phyloP scores from a whole-genome alignment of 2,113 vertebrate species.

The Periophthalmus modestus region DNA sequence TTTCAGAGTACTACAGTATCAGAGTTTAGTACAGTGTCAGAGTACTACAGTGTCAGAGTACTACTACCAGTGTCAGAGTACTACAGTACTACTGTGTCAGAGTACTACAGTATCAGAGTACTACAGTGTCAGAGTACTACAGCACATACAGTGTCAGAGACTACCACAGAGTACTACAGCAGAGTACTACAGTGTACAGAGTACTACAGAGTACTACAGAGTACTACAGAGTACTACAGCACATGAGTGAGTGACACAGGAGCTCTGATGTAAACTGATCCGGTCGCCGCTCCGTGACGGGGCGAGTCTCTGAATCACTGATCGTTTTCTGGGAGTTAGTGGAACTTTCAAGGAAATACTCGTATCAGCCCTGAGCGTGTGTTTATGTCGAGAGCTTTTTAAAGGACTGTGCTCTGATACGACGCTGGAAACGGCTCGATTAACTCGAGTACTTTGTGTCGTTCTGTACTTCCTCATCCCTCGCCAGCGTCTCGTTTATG shows the following conservation, averaged over 20 bases:
- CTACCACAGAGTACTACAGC: too few relatives aligned
- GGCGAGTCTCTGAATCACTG: slow-evolving; percentile 32
- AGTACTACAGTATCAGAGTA: too few relatives aligned
- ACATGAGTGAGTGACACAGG: slow-evolving; percentile 39
- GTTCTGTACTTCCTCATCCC: not conserved
- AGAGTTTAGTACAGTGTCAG: too few relatives aligned
- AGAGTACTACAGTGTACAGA: too few relatives aligned
- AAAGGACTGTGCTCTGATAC: slow-evolving; percentile 10
- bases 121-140: too few relatives aligned
- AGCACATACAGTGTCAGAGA: too few relatives aligned
- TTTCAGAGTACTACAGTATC: too few relatives aligned
- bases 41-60: slow-evolving; percentile 36
- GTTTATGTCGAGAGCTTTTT: slow-evolving; percentile 2
- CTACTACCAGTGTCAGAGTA: not conserved
- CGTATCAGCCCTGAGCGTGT: slow-evolving; percentile 17
- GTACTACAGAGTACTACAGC: slow-evolving; percentile 49
- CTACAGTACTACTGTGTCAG: too few relatives aligned
- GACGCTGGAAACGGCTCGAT: slow-evolving; percentile 33
- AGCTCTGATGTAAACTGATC: slow-evolving; percentile 54
- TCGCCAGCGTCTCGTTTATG: slow-evolving; percentile 17
- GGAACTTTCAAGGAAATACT: not conserved
- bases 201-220: too few relatives aligned
- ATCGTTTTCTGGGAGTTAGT: not conserved
- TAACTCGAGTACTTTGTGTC: slow-evolving; percentile 16
- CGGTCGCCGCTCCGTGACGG: slow-evolving; percentile 39